Percentiles rank a stretch among this genome's conserved stretches.
Evolutionary conservation across 2,113 vertebrate genomes (phyloP).

Genomic region (Cephalopterus ornatus): DNA sequence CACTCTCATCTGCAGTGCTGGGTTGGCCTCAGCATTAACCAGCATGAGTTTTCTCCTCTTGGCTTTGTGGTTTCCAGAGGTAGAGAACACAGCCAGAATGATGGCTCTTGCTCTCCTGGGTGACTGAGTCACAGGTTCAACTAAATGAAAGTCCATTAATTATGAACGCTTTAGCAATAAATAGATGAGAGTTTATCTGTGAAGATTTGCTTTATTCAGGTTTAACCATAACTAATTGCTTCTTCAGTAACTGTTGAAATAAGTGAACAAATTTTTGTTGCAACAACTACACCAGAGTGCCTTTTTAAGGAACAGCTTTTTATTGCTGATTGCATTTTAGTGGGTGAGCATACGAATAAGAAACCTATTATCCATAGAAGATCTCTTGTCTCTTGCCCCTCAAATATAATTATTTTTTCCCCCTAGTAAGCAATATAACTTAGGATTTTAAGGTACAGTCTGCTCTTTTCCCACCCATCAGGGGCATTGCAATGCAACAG

Average conservation of each 20-base stretch:
- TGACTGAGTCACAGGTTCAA: neutral
- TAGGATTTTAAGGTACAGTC: neutral
- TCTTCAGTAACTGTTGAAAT: neutral
- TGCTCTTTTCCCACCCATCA: neutral
- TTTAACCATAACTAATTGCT: neutral
- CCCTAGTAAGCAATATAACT: neutral
- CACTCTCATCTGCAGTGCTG: neutral
- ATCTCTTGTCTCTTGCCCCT: neutral
- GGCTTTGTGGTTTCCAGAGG: neutral
- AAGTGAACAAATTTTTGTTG: neutral
- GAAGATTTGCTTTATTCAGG: neutral
- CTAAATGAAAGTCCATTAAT: slow-evolving; percentile 26
- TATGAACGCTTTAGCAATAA: neutral
- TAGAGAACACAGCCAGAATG: neutral
- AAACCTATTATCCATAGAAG: neutral
- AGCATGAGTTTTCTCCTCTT: neutral
- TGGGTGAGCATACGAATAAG: neutral
- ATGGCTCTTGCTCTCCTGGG: neutral
- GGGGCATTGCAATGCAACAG: neutral
- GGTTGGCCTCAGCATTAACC: neutral
- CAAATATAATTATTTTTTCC: neutral
- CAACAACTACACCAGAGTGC: neutral
- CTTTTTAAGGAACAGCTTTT: neutral
- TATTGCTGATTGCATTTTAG: neutral
- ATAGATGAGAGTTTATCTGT: neutral